A percentile compares a stretch with the other conserved stretches of the same genome.
These are phyloP conservation scores for Oreocharis arfaki DNA, from an alignment of 2,113 vertebrate species.

Conservation along the genomic window DNA sequence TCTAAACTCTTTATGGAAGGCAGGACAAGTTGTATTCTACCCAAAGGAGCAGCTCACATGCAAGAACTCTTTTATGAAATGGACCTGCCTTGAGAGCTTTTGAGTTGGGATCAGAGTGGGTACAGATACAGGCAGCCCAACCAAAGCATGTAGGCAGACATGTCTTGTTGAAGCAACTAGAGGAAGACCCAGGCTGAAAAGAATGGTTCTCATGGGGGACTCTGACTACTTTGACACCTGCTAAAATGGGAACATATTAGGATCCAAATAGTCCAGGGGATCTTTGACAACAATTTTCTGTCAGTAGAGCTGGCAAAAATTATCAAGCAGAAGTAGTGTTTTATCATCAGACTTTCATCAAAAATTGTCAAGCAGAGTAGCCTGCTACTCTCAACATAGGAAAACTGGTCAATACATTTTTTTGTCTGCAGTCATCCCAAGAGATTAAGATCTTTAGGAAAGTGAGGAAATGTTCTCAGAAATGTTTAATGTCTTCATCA, in stretches of 20 bases:
- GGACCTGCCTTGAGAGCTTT: neutral
- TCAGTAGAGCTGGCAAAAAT: neutral
- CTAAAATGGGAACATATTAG: neutral
- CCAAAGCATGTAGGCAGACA: neutral
- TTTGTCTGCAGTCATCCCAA: neutral
- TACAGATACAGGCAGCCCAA: neutral
- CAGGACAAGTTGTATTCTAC: neutral
- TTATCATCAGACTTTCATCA: too few species aligned
- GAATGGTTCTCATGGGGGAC: fast-evolving
- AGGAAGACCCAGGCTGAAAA: neutral
- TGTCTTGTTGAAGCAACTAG: neutral
- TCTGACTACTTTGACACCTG: neutral
- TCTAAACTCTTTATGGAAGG: neutral
- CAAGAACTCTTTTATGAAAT: neutral
- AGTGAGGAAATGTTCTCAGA: neutral
- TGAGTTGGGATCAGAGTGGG: neutral
- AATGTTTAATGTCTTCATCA: neutral
- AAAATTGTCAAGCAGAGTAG: too few species aligned
- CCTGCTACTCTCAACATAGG: neutral
- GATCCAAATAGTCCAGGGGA: neutral
- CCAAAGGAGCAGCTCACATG: neutral
- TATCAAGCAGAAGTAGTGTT: neutral
- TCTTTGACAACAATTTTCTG: neutral
- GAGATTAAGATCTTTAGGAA: neutral
- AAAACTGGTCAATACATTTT: neutral